These are phyloP conservation scores for Platorchestia sp. DNA, from an alignment of 1,140 invertebrate genomes.

Conservation along the genomic window DNA sequence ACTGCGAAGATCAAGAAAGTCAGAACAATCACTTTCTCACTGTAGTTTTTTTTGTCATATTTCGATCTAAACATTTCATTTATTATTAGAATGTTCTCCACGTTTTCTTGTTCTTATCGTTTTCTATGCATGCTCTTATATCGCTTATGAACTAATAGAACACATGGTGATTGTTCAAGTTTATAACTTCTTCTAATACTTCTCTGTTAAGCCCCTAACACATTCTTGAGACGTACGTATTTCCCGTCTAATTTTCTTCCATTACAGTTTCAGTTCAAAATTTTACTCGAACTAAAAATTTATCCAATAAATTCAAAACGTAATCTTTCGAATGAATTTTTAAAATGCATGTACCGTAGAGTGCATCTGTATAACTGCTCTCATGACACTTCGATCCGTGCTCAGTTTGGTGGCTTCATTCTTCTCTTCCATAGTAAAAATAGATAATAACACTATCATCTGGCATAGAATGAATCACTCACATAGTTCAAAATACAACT, in stretches of 20 bases:
- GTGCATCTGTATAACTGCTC: too few relatives aligned
- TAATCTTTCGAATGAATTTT: neutral
- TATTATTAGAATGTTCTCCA: neutral
- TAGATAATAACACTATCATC: neutral
- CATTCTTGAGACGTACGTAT: neutral
- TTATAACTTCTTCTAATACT: neutral
- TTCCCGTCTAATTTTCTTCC: neutral
- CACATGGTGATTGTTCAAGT: neutral
- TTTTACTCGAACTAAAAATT: neutral
- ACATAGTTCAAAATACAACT: neutral
- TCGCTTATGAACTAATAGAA: too few relatives aligned
- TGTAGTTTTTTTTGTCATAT: neutral
- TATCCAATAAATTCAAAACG: neutral
- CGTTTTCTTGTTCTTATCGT: neutral
- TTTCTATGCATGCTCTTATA: neutral
- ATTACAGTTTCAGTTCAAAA: neutral
- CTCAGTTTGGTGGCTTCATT: neutral
- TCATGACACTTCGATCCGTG: neutral
- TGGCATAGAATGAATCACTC: neutral
- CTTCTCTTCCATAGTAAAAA: neutral
- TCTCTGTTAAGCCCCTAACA: neutral
- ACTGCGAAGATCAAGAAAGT: neutral
- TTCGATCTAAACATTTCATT: neutral
- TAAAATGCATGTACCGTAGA: too few relatives aligned
- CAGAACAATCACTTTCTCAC: neutral